Conservation (phyloP, 1,140 invertebrate species). For the Artemia franciscana region DNA sequence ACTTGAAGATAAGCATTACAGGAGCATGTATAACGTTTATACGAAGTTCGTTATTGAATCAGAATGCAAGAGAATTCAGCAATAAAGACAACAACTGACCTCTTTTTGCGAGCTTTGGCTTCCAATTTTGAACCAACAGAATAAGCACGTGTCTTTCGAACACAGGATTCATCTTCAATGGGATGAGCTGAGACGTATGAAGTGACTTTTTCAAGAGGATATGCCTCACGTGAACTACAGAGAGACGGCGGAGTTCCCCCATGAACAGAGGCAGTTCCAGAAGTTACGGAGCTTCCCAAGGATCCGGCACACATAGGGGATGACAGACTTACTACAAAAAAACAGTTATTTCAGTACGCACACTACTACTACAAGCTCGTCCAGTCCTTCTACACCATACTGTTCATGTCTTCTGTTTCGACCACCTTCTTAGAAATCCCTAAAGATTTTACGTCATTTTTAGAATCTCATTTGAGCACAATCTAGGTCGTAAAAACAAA, state of each 20-base stretch:
- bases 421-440: no score
- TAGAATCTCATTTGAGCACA: no score
- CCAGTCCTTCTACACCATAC: no score
- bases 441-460: no score
- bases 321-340: conserved; percentile 15
- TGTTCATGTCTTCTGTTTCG: no score
- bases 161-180: conserved; percentile 26
- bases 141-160: conserved; percentile 47
- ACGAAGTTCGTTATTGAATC: no score
- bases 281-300: conserved; percentile 33
- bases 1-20: no score
- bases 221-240: conserved; percentile 28
- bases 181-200: conserved; percentile 28
- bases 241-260: conserved; percentile 17
- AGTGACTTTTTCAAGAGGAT: conserved; percentile 36
- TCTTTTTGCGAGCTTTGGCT: conserved; percentile 8
- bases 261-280: conserved; percentile 35
- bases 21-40: no score
- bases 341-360: background rate
- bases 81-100: background rate
- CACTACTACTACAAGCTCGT: background rate
- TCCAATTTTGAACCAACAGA: conserved; percentile 61
- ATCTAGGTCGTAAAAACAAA: no score
- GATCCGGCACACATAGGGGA: conserved; percentile 32
- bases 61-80: no score